These are phyloP conservation scores for Drosophila navojoa DNA, from an alignment of 1,140 invertebrate species.

Conservation along the genomic window DNA sequence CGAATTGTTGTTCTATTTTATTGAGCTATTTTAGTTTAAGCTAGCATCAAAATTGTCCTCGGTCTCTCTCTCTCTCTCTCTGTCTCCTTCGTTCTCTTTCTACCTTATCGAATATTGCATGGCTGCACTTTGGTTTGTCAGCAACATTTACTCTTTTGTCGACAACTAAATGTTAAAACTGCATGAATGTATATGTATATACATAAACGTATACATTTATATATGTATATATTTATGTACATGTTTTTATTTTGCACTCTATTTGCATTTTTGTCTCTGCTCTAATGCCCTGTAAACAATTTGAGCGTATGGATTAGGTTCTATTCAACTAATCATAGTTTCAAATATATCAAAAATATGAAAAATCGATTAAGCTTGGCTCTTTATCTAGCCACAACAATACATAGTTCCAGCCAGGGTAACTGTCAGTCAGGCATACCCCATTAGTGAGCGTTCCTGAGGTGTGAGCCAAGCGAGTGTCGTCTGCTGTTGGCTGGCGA, in stretches of 20 bases:
- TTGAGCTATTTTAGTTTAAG: conserved; percentile 1
- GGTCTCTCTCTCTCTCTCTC: background rate
- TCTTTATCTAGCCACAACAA: too few species aligned
- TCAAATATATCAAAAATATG: too few species aligned
- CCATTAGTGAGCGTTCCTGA: background rate
- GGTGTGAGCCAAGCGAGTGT: conserved; percentile 2
- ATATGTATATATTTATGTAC: too few species aligned
- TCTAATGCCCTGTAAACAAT: too few species aligned
- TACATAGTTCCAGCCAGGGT: too few species aligned
- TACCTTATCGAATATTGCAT: conserved; percentile 17
- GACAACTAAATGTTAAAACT: background rate
- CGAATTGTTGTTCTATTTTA: background rate
- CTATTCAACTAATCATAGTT: too few species aligned
- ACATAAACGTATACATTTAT: too few species aligned
- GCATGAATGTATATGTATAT: too few species aligned
- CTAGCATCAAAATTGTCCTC: background rate
- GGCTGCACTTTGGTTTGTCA: conserved; percentile 29
- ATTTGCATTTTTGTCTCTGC: too few species aligned
- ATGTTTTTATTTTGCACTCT: too few species aligned
- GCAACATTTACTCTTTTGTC: conserved; percentile 17
- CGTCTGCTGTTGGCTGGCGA: background rate
- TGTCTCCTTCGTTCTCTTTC: background rate
- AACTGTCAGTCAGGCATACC: background rate
- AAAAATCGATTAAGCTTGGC: too few species aligned
- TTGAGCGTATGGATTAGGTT: too few species aligned